Evolutionary conservation across 53 echinoderm and acorn worm genomes (phyloP).

Genomic region (Echinarachnius parma): DNA sequence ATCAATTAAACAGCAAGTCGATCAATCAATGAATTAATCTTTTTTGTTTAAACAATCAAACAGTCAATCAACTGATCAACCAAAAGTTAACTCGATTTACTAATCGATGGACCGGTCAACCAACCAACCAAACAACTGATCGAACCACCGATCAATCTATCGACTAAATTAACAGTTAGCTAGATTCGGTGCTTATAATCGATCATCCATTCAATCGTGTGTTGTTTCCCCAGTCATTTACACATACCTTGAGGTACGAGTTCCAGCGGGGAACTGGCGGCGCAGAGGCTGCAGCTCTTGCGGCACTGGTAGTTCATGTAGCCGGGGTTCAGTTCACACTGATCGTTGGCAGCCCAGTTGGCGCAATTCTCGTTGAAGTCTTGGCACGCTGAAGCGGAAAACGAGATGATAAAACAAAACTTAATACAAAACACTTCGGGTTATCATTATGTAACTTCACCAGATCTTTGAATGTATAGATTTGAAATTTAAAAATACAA

Average conservation of each 20-base stretch:
- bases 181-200: background rate
- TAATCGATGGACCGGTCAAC: too few relatives aligned
- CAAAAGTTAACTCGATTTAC: too few relatives aligned
- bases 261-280: constrained; percentile 21
- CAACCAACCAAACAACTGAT: too few relatives aligned
- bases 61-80: too few relatives aligned
- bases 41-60: too few relatives aligned
- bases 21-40: too few relatives aligned
- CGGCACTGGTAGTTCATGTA: constrained; percentile 42
- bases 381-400: constrained; percentile 9
- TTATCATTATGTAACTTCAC: too few relatives aligned
- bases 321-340: constrained; percentile 20
- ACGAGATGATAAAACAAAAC: background rate
- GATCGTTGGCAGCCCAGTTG: constrained; percentile 16
- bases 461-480: too few relatives aligned
- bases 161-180: background rate
- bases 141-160: too few relatives aligned
- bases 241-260: constrained; percentile 23
- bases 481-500: too few relatives aligned
- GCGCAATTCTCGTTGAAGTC: constrained; percentile 19
- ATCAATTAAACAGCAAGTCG: too few relatives aligned
- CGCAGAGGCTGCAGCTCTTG: constrained; percentile 22
- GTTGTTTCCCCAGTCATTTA: background rate
- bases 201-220: background rate
- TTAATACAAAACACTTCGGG: too few relatives aligned